Base-by-base conservation (phyloP, 2,888 invertebrate species). In the Morpho achilles region DNA sequence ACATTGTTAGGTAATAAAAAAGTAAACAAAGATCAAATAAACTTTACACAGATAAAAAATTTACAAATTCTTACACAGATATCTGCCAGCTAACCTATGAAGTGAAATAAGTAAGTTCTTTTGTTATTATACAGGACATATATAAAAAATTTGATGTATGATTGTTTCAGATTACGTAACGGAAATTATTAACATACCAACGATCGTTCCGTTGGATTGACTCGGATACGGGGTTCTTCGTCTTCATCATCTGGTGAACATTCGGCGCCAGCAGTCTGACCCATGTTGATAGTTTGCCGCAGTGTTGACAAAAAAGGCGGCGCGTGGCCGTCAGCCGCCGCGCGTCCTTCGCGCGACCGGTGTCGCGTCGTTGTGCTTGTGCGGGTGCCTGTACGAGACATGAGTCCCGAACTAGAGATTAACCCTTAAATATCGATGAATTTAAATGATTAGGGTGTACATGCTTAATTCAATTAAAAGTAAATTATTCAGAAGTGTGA, bases 171-270 rank as follows among this genome's bases (percentile, higher is more conserved):
- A 10, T 45, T 45, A 45, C 10, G 45, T 45, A 10, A 10, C 9
- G 8, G 7, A 45, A 3, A 45, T 10, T 3, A 3, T 45, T 8
- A 40, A 55, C 92, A 90, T 71, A 92, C 92, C 87, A 92, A 72
- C 58, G 91, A 92, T 62, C 79, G 82, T 67, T 92, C 91, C 1
- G 91, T 87, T 42, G 91, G 88, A 65, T 91, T 88, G 60, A 83
- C 82, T 57, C 82, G 84, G 67, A 91, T 91, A 73, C 89, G 91
- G 54, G 92, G 91, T 68, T 91, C 89, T 59, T 91, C 91, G 59
- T 91, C 91, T 53, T 91, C 86, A 61, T 77, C 85, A 63, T 90
- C 91, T 55, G 88, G 91, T 63, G 90, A 85, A 73, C 89, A 88
- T 74, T 92, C 91, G 69, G 87, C 87, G 75, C 91, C 91, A 74